phyloP scores from a whole-genome alignment of 2,888 invertebrate species.

The Cantharis rustica region DNA sequence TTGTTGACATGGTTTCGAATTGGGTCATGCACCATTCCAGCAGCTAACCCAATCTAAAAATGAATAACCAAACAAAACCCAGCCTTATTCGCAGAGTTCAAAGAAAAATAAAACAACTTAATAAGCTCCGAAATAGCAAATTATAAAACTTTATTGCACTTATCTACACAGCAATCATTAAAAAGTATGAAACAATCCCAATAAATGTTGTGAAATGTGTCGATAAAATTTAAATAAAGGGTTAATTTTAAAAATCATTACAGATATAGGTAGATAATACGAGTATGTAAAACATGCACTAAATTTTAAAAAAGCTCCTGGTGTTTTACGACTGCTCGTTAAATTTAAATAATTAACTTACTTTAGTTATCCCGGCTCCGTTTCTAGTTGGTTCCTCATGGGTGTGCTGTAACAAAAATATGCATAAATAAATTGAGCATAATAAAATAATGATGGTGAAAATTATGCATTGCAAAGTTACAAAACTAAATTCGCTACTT shows the following conservation, averaged over 20 bases:
- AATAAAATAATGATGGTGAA: background rate
- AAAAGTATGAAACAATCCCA: background rate
- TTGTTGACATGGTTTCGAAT: no score
- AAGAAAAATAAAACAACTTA: background rate
- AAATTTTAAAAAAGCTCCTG: background rate
- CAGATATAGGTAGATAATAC: background rate
- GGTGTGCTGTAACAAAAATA: slow-evolving; percentile 57
- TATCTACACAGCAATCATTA: background rate
- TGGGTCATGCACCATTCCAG: no score
- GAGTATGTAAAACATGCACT: background rate
- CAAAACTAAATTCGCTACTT: background rate
- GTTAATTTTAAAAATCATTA: background rate
- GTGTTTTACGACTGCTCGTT: background rate
- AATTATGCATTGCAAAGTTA: background rate
- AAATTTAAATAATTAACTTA: slow-evolving; percentile 36
- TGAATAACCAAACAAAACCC: no score
- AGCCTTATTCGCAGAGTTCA: background rate
- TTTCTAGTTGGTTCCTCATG: slow-evolving; percentile 56
- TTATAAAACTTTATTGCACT: background rate
- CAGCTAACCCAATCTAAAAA: no score
- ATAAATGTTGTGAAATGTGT: background rate
- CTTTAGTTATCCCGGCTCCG: slow-evolving; percentile 56
- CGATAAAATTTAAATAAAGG: background rate
- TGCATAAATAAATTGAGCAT: slow-evolving; percentile 3
- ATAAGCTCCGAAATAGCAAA: background rate